A percentile compares a stretch with the other conserved stretches of the same genome.
phyloP scores from a whole-genome alignment of 2,888 invertebrate species.

The Halictus quadricinctus region DNA sequence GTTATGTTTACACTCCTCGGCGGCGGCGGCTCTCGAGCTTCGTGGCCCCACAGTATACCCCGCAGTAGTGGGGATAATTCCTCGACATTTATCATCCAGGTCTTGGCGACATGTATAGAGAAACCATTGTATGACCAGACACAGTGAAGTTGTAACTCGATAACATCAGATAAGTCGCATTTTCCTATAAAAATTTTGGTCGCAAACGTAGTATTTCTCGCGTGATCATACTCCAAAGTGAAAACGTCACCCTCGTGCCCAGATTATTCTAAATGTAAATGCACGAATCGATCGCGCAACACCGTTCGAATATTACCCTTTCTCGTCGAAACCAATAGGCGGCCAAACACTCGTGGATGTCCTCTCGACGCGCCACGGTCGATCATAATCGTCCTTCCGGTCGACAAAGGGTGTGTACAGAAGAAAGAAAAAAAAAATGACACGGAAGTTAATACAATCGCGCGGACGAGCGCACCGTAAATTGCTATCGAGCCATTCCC shows the following conservation, averaged over 20 bases:
- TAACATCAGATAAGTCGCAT: too few species aligned
- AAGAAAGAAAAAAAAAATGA: neutral
- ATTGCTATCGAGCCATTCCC: conserved; percentile 20
- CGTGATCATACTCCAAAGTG: neutral
- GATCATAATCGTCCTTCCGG: neutral
- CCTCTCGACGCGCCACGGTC: neutral
- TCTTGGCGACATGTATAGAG: too few species aligned
- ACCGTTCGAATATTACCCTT: neutral
- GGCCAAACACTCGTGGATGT: neutral
- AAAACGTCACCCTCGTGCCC: neutral
- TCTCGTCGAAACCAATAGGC: neutral
- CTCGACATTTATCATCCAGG: too few species aligned
- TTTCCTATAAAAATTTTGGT: neutral
- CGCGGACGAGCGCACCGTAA: conserved; percentile 17
- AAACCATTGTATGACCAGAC: too few species aligned
- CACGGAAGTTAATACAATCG: conserved; percentile 18
- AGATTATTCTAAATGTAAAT: neutral
- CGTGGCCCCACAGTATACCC: too few species aligned
- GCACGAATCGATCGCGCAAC: neutral
- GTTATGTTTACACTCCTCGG: too few species aligned
- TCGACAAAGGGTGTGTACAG: neutral
- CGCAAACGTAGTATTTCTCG: neutral
- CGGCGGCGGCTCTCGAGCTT: too few species aligned
- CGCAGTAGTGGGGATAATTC: too few species aligned
- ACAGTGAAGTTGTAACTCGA: too few species aligned